Percentiles rank a stretch among this genome's conserved stretches.
phyloP scores from a whole-genome alignment of 2,888 invertebrate genomes.

The Pherbina coryleti region DNA sequence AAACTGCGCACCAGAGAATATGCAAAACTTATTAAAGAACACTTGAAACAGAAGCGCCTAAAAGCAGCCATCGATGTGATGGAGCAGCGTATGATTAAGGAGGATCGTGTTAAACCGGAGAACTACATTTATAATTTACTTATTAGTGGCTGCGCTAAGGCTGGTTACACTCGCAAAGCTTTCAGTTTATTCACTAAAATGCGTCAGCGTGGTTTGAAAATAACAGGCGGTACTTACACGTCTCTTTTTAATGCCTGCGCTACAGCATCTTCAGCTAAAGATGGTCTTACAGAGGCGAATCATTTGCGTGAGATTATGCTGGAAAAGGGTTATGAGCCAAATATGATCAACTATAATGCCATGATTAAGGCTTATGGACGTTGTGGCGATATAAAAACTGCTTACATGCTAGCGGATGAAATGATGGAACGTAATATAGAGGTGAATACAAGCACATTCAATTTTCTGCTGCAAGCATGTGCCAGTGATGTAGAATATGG shows the following conservation, averaged over 20 bases:
- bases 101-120: constrained; percentile 84
- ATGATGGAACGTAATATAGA: constrained; percentile 77
- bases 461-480: constrained; percentile 87
- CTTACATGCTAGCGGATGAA: constrained; percentile 88
- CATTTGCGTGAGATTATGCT: constrained; percentile 78
- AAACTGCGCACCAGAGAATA: constrained; percentile 77
- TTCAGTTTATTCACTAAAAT: constrained; percentile 87
- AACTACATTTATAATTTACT: constrained; percentile 84
- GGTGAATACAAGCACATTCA: constrained; percentile 78
- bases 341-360: constrained; percentile 84
- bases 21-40: constrained; percentile 78
- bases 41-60: constrained; percentile 75
- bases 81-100: constrained; percentile 81
- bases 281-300: constrained; percentile 79
- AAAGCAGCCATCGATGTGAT: constrained; percentile 84
- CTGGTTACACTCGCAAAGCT: constrained; percentile 88
- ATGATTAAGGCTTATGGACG: constrained; percentile 94
- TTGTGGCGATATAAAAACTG: constrained; percentile 81
- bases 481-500: constrained; percentile 84
- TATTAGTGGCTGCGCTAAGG: constrained; percentile 85
- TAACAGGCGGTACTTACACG: constrained; percentile 82
- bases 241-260: constrained; percentile 91
- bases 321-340: constrained; percentile 78
- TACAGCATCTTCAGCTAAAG: constrained; percentile 78
- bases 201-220: constrained; percentile 79